phyloP scores from a whole-genome alignment of 2,888 invertebrate genomes.

The Nymphalis polychloros region DNA sequence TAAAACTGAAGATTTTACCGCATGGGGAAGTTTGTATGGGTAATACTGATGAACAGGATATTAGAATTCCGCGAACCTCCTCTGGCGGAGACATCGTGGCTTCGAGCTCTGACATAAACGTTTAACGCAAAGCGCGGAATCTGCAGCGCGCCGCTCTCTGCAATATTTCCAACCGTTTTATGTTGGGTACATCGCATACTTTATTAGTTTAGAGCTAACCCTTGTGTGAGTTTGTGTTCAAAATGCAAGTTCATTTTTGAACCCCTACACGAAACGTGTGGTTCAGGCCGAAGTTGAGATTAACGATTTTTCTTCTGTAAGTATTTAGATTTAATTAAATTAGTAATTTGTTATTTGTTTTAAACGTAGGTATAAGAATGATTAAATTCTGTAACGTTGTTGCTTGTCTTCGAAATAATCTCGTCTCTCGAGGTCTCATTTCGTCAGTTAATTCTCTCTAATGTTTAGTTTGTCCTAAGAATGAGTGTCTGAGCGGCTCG shows the following conservation, averaged over 20 bases:
- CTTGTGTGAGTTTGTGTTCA: constrained; percentile 14
- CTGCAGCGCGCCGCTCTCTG: constrained; percentile 24
- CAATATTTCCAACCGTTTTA: constrained; percentile 27
- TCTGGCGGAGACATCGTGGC: constrained; percentile 40
- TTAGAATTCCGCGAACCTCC: constrained; percentile 50
- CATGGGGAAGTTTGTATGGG: constrained; percentile 42
- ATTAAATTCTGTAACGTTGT: not conserved
- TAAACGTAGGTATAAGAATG: too few relatives aligned
- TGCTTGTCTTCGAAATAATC: too few relatives aligned
- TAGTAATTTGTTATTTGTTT: not conserved
- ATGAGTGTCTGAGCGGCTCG: constrained; percentile 15
- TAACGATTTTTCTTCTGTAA: not conserved
- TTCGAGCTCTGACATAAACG: constrained; percentile 27
- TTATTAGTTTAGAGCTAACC: constrained; percentile 21
- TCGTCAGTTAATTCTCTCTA: constrained; percentile 3
- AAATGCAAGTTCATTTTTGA: constrained; percentile 21
- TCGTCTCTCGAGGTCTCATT: not conserved
- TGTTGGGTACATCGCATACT: constrained; percentile 27
- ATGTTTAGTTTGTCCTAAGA: constrained; percentile 17
- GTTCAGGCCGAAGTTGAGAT: not conserved
- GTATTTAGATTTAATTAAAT: too few relatives aligned
- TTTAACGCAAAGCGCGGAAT: constrained; percentile 29
- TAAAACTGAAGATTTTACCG: constrained; percentile 12
- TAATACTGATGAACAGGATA: constrained; percentile 52
- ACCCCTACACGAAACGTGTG: not conserved